These are phyloP conservation scores for Periophthalmus modestus DNA, from an alignment of 2,113 vertebrate genomes.

Conservation along the genomic window DNA sequence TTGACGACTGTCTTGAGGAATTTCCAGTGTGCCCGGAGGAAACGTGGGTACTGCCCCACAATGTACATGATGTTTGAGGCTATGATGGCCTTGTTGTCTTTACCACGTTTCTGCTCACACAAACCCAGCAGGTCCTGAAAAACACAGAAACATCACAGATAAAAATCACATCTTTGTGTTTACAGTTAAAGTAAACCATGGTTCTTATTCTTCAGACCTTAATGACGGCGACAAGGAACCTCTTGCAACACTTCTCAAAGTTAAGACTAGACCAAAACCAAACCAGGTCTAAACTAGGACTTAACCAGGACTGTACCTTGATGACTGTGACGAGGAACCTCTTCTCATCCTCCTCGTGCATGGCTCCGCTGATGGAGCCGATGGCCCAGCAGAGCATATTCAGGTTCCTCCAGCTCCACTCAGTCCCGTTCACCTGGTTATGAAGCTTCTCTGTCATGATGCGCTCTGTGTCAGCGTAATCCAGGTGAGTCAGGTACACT, in stretches of 20 bases:
- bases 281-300: too few relatives aligned
- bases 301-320: slow-evolving; percentile 72
- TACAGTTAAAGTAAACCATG: too few relatives aligned
- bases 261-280: too few relatives aligned
- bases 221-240: too few relatives aligned
- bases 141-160: neutral
- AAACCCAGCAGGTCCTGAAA: slow-evolving; percentile 90
- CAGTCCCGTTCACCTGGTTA: slow-evolving; percentile 95
- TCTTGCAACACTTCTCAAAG: too few relatives aligned
- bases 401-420: slow-evolving; percentile 98
- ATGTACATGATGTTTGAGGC: slow-evolving; percentile 99
- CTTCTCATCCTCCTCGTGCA: slow-evolving; percentile 97
- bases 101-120: slow-evolving; percentile 95
- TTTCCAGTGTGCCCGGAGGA: slow-evolving; percentile 95
- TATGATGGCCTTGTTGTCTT: slow-evolving; percentile 98
- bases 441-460: slow-evolving; percentile 98
- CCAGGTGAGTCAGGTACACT: slow-evolving; percentile 96
- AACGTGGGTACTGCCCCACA: slow-evolving; percentile 94
- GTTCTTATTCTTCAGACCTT: neutral
- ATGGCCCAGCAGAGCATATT: slow-evolving; percentile 98
- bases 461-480: slow-evolving; percentile 94
- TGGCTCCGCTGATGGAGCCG: slow-evolving; percentile 95
- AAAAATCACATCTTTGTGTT: neutral
- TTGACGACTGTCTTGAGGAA: slow-evolving; percentile 97
- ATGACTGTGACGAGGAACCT: slow-evolving; percentile 96